phyloP scores from a whole-genome alignment of 2,797 vertebrate species.

The Vespertilio murinus region DNA sequence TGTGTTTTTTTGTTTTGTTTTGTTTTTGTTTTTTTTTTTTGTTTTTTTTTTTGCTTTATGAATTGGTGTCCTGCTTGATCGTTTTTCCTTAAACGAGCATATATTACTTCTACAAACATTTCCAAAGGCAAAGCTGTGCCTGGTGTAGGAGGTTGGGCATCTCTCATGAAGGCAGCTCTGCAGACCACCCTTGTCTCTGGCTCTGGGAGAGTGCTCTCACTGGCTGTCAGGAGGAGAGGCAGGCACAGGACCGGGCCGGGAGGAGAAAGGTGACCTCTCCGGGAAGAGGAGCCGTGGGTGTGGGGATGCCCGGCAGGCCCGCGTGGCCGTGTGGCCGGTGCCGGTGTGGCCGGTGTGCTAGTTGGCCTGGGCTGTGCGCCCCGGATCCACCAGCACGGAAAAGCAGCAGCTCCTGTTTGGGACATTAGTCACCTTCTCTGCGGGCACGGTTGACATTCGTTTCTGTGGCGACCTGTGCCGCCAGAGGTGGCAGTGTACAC shows the following conservation, averaged over 20 bases:
- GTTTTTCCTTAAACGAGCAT: neutral
- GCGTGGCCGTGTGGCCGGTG: accelerated
- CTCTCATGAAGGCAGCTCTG: accelerated
- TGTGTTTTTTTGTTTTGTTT: no score
- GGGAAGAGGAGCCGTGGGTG: neutral
- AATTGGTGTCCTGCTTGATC: neutral
- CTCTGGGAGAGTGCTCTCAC: neutral
- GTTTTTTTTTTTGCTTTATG: neutral
- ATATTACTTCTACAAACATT: neutral
- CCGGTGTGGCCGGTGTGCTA: neutral
- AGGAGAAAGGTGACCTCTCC: neutral
- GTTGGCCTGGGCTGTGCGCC: neutral
- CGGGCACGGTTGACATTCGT: neutral
- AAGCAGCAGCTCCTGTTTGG: neutral
- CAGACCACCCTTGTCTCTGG: neutral
- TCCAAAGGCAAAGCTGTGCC: neutral
- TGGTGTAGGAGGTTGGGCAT: neutral
- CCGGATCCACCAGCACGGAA: neutral
- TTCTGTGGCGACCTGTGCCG: neutral
- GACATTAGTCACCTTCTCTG: neutral
- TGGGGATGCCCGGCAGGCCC: no score
- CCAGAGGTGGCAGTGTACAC: neutral
- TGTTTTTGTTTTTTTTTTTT: no score
- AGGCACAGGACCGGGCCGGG: neutral
- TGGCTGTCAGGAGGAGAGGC: neutral